phyloP scores from a whole-genome alignment of 2,797 vertebrate species.

The Spizella passerina region DNA sequence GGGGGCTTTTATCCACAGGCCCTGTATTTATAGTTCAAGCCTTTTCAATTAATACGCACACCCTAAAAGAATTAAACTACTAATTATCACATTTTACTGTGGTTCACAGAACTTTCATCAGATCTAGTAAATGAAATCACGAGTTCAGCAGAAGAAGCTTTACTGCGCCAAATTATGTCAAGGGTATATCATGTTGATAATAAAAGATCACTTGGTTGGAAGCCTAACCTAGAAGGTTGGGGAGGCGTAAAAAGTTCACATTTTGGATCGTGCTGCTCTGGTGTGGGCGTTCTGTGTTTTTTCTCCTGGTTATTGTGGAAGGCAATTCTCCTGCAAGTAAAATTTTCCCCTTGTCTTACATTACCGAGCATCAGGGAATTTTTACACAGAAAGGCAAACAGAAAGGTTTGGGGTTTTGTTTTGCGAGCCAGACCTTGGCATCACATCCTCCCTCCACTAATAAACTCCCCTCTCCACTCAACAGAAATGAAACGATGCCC shows the following conservation, averaged over 20 bases:
- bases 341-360: slow-evolving; percentile 54
- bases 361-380: slow-evolving; percentile 40
- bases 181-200: slow-evolving; percentile 42
- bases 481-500: not conserved
- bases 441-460: not conserved
- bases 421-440: slow-evolving; percentile 19
- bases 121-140: slow-evolving; percentile 70
- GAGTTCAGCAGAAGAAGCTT: slow-evolving; percentile 69
- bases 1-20: slow-evolving; percentile 75
- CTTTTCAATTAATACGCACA: slow-evolving; percentile 76
- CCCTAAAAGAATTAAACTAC: slow-evolving; percentile 75
- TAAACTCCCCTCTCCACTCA: not conserved
- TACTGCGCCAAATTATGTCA: slow-evolving; percentile 60
- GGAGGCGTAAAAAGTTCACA: slow-evolving; percentile 58
- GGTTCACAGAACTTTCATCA: slow-evolving; percentile 75
- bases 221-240: slow-evolving; percentile 56
- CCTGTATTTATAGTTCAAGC: slow-evolving; percentile 75
- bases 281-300: slow-evolving; percentile 25
- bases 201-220: slow-evolving; percentile 49
- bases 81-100: slow-evolving; percentile 76
- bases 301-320: slow-evolving; percentile 54
- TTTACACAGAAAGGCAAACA: slow-evolving; percentile 14
- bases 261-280: slow-evolving; percentile 53
- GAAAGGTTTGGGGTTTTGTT: slow-evolving; percentile 37
- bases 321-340: slow-evolving; percentile 53